Evolutionary conservation across 2,888 invertebrate species (phyloP), one percentile per base, ranked within the genome.

Genomic region (Nudaria mundana): DNA sequence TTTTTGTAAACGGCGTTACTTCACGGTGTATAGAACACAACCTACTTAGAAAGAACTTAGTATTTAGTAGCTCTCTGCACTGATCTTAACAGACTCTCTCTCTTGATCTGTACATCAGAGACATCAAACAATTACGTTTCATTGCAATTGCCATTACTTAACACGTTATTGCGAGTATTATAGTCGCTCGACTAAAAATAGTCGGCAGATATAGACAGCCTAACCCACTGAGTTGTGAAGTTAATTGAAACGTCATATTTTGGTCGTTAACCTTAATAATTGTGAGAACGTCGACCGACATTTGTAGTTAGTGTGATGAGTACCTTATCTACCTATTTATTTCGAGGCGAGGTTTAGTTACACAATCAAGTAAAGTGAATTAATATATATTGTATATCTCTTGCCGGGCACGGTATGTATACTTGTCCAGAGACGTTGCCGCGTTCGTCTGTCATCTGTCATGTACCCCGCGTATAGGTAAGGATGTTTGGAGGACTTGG

Each of bases 241-340:
- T 49, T 53, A 61, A 59, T 54, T 63, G 51, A 54, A 59, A 63
- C 58, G 48, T 62, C 53, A 61, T 62, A 59, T 61, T 57, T 53
- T 58, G 64, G 64, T 44, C 64, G 53, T 52, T 58, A 61, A 62
- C 64, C 64, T 30, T 46, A 56, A 58, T 63, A 52, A 52, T 54
- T 63, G 62, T 63, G 62, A 44, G 62, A 62, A 62, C 30, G 32
- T 35, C 29, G 22, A 26, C 43, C 31, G 31, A 14, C 43, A 20
- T 39, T 30, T 38, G 37, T 24, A 28, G 29, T 48, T 49, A 8
- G 6, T 2, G 31, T 30, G 39, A 40, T 44, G 53, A 53, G 52
- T 52, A 48, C 31, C 8, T 13, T 13, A 26, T 26, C 12, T 7
- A 26, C 15, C 47, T 38, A 22, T 32, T 14, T 31, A 23, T 24